Percentiles rank a stretch among this genome's conserved stretches.
phyloP scores from a whole-genome alignment of 1,140 invertebrate species.

The Ostrea edulis region DNA sequence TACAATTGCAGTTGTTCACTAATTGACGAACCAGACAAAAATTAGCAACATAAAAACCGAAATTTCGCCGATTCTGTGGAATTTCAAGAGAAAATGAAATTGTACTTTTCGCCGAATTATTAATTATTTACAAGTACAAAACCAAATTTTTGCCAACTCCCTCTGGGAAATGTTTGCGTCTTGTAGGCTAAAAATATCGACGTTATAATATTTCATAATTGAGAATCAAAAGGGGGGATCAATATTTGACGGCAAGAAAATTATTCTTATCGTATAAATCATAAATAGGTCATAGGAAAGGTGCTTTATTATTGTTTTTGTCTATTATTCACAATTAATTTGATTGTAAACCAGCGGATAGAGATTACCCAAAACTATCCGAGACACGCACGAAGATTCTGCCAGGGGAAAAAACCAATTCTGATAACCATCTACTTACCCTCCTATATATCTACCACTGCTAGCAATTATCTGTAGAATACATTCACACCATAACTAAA shows the following conservation, averaged over 20 bases:
- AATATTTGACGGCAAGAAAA: background rate
- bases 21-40: background rate
- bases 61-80: background rate
- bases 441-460: constrained; percentile 8
- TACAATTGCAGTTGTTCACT: background rate
- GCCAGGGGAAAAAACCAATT: background rate
- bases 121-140: background rate
- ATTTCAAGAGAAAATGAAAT: background rate
- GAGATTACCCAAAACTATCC: constrained; percentile 11
- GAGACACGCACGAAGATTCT: constrained; percentile 17
- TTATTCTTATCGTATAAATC: background rate
- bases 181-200: background rate
- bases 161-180: background rate
- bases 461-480: background rate
- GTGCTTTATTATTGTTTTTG: background rate
- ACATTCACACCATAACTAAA: background rate
- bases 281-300: background rate
- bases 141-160: background rate
- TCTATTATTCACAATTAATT: constrained; percentile 13
- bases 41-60: background rate
- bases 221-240: background rate
- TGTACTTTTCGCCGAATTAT: background rate
- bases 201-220: background rate
- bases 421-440: background rate
- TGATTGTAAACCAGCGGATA: background rate